These are phyloP conservation scores for Apotomis capreana DNA, from an alignment of 2,888 invertebrate species.

Conservation along the genomic window DNA sequence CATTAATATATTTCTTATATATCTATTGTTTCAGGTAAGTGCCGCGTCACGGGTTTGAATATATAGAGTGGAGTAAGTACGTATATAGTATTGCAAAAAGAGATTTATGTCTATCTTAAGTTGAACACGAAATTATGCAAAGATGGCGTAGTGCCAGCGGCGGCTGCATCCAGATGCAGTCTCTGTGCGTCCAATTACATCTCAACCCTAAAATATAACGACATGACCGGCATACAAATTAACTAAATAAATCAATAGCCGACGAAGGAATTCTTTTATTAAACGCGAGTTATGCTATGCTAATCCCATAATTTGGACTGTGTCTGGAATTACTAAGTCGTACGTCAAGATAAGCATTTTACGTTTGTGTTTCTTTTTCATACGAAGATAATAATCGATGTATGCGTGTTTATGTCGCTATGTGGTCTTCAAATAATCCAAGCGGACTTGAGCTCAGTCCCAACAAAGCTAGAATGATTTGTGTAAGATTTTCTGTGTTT, in stretches of 20 bases:
- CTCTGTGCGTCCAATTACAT: slow-evolving; percentile 77
- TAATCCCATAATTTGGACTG: slow-evolving; percentile 30
- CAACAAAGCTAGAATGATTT: no score
- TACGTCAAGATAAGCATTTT: slow-evolving; percentile 8
- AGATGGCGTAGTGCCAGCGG: slow-evolving; percentile 73
- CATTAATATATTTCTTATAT: slow-evolving; percentile 11
- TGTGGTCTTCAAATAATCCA: no score
- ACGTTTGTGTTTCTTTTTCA: not conserved
- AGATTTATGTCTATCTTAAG: slow-evolving; percentile 57
- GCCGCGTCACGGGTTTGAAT: not conserved
- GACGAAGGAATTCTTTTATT: slow-evolving; percentile 41
- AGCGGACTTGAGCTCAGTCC: no score
- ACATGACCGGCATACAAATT: slow-evolving; percentile 73
- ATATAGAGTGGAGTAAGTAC: slow-evolving; percentile 40
- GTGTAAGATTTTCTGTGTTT: no score
- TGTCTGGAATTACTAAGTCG: slow-evolving; percentile 27
- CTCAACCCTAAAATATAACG: slow-evolving; percentile 79
- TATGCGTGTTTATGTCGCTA: no score
- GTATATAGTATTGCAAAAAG: slow-evolving; percentile 48
- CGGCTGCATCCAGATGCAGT: slow-evolving; percentile 73
- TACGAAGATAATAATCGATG: not conserved
- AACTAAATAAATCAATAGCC: slow-evolving; percentile 65
- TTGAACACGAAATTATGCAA: slow-evolving; percentile 71
- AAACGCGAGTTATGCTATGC: slow-evolving; percentile 24
- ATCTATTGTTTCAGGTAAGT: slow-evolving; percentile 36